Evolutionary conservation across 2,888 invertebrate species (phyloP).

Genomic region (Sphaeridia pumilis): DNA sequence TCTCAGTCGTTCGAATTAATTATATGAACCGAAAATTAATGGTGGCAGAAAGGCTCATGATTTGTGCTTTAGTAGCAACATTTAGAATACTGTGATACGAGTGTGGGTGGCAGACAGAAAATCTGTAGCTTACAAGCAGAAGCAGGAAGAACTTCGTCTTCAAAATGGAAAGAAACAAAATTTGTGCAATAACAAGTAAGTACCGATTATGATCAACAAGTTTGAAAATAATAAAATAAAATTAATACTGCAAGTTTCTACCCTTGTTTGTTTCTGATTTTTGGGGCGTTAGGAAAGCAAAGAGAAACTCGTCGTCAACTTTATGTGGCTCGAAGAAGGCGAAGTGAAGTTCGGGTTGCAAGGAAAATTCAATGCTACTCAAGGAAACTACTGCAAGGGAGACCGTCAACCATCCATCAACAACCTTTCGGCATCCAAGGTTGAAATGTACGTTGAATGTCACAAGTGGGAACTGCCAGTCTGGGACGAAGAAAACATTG

Average conservation of each 20-base stretch:
- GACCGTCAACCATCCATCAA: conserved; percentile 94
- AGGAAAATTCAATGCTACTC: conserved; percentile 94
- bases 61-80: too few species aligned
- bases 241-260: background rate
- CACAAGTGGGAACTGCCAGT: conserved; percentile 99
- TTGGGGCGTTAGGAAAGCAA: conserved; percentile 96
- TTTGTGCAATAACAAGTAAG: conserved; percentile 84
- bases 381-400: conserved; percentile 94
- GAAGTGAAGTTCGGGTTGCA: conserved; percentile 99
- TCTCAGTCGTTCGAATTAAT: too few species aligned
- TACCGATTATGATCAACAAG: background rate
- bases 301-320: conserved; percentile 93
- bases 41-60: too few species aligned
- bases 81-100: conserved; percentile 93
- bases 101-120: conserved; percentile 99
- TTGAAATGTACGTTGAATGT: conserved; percentile 94
- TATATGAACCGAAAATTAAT: too few species aligned
- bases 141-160: conserved; percentile 88
- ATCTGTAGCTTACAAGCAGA: conserved; percentile 90
- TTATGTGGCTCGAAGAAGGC: conserved; percentile 92
- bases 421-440: conserved; percentile 98
- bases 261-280: conserved; percentile 26
- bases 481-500: too few species aligned
- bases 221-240: background rate
- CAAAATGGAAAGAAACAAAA: conserved; percentile 99